These are phyloP conservation scores for Hydrolagus affinis DNA, from an alignment of 2,113 vertebrate species.

Conservation along the genomic window DNA sequence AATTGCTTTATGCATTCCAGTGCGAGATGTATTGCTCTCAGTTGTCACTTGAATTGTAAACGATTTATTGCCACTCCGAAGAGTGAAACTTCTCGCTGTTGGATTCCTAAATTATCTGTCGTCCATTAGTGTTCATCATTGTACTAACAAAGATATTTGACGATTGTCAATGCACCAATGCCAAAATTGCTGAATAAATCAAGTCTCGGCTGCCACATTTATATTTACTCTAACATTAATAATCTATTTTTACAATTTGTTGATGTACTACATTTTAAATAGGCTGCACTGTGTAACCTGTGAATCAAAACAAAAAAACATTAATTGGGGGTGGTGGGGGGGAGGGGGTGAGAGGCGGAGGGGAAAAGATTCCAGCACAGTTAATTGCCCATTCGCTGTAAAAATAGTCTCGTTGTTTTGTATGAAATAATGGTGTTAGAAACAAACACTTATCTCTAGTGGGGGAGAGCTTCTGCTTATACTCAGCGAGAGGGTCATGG, in stretches of 20 bases:
- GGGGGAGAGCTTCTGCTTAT: neutral
- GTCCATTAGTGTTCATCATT: slow-evolving; percentile 21
- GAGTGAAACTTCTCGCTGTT: neutral
- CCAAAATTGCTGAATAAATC: neutral
- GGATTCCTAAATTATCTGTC: slow-evolving; percentile 5
- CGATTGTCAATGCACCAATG: neutral
- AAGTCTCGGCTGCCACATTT: neutral
- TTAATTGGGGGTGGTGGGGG: neutral
- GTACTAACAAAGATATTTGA: slow-evolving; percentile 15
- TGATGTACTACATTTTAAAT: slow-evolving; percentile 1
- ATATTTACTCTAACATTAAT: neutral
- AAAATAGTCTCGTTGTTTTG: neutral
- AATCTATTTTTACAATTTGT: neutral
- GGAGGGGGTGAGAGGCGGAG: too few species aligned
- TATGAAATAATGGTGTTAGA: neutral
- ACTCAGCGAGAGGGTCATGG: neutral
- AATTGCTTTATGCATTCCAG: slow-evolving; percentile 18
- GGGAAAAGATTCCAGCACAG: neutral
- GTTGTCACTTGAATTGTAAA: slow-evolving; percentile 21
- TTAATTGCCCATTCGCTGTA: neutral
- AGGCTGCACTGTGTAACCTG: neutral
- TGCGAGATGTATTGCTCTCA: neutral
- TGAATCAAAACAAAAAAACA: neutral
- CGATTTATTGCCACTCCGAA: slow-evolving; percentile 18
- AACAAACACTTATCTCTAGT: neutral